phyloP scores from a whole-genome alignment of 92 coral and sea anemone genomes.

The Porites divaricata region DNA sequence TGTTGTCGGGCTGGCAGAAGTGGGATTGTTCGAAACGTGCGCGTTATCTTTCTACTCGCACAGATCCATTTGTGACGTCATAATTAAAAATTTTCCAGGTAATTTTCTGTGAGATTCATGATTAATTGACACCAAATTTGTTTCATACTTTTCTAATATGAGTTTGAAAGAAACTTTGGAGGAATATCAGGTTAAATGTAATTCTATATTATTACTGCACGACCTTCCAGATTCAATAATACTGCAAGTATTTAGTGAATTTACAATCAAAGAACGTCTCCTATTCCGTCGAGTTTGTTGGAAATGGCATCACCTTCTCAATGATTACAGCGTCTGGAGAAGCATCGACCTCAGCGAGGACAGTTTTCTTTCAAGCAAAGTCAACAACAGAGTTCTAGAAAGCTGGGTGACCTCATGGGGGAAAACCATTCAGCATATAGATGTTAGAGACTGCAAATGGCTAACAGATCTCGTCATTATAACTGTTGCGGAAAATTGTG shows the following conservation, averaged over 20 bases:
- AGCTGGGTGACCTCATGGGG: conserved; percentile 84
- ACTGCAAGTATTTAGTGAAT: conserved; percentile 65
- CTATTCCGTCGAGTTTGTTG: conserved; percentile 76
- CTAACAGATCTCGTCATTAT: conserved; percentile 71
- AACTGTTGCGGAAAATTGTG: conserved; percentile 65
- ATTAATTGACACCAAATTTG: not conserved
- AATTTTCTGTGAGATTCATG: not conserved
- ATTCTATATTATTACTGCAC: conserved; percentile 26
- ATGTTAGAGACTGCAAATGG: conserved; percentile 79
- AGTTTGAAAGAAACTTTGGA: not conserved
- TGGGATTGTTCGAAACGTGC: not conserved
- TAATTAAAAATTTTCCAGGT: not conserved
- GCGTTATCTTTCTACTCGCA: not conserved
- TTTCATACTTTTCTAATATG: not conserved
- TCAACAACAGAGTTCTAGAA: conserved; percentile 53
- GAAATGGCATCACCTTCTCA: conserved; percentile 79
- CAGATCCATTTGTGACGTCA: conserved; percentile 10
- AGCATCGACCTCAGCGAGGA: conserved; percentile 72
- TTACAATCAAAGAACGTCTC: conserved; percentile 71
- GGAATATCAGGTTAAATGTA: not conserved
- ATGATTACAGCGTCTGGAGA: conserved; percentile 90
- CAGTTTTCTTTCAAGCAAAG: conserved; percentile 35
- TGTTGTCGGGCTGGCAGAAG: too few relatives aligned
- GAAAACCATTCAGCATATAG: conserved; percentile 58
- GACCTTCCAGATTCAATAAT: conserved; percentile 76